phyloP scores from a whole-genome alignment of 2,797 vertebrate species.

The Martes flavigula region DNA sequence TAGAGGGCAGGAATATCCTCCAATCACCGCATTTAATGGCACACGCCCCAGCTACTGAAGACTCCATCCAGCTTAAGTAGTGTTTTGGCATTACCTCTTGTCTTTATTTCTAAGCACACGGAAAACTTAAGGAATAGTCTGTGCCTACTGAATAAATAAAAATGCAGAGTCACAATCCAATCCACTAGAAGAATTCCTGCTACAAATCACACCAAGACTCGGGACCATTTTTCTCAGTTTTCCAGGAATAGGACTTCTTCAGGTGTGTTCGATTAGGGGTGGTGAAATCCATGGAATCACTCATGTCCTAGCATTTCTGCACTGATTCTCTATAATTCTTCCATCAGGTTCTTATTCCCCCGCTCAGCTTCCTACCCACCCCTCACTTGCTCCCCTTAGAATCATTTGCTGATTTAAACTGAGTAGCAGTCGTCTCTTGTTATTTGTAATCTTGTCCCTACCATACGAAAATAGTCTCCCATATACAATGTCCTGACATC shows the following conservation, averaged over 20 bases:
- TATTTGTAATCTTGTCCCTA: not conserved
- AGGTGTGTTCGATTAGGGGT: not conserved
- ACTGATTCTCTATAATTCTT: not conserved
- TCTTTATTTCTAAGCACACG: conserved; percentile 25
- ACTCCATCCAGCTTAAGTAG: not conserved
- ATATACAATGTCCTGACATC: not conserved
- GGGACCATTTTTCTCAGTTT: not conserved
- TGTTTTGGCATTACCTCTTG: not conserved
- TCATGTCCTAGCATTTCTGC: not conserved
- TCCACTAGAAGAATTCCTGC: not conserved
- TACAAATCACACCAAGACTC: not conserved
- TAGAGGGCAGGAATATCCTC: conserved; percentile 61
- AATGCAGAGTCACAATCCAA: not conserved
- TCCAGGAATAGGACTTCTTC: not conserved
- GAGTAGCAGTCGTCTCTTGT: not conserved
- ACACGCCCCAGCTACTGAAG: not conserved
- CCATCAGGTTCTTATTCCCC: not conserved
- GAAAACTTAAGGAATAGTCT: not conserved
- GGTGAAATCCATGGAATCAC: not conserved
- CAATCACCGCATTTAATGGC: conserved; percentile 40
- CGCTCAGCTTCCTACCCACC: not conserved
- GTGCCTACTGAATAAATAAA: conserved; percentile 17
- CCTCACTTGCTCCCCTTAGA: not conserved
- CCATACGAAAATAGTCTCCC: conserved; percentile 2
- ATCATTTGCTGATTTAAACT: conserved; percentile 16